Base-by-base conservation (phyloP, 53 echinoderm and acorn worm genomes). In the Paracentrotus lividus region DNA sequence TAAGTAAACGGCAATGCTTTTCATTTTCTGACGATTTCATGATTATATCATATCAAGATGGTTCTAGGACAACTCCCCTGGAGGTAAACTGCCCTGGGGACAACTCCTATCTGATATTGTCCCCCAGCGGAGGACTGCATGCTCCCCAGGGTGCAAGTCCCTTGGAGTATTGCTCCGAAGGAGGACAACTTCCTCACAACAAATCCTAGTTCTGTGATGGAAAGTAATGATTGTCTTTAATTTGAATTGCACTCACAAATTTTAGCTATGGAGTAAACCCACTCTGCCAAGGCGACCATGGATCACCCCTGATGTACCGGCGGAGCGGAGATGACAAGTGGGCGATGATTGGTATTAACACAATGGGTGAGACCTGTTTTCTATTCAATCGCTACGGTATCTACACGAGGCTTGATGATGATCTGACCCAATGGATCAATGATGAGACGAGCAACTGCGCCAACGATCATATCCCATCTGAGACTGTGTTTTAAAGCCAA, bases 291-390 rank as follows among this genome's bases (percentile, higher is more conserved):
- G 45, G 81, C n/a, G 81, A 81, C 81, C 23, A 15, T 26, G 81
- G 81, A 45, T 81, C 81, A 47, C 81, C 81, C 12, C 24, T 81
- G 47, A 81, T 81, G 81, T 45, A 81, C 81, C n/a, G 26, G 81
- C 45, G 49, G 81, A 13, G 44, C 47, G 81, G n/a, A 3, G 33
- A 81, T 45, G 47, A 81, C 26, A 47, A 81, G 45, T 81, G 81
- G 81, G 81, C 81, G 81, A 2, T 81, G 81, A 45, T 47, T 8
- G 81, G 81, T 2, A n/a, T 47, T 13, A 47, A n/a, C 27, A 81
- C 81, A 2, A 81, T 45, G 47, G 81, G 81, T 23, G 81, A 81
- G 45, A 47, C 9, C 6, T 81, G 81, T 27, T 81, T 47, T 47
- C 24, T 7, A n/a, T 5, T 0, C 18, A 24, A 1, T n/a, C 81